Base-by-base conservation (phyloP, 2,797 vertebrate species). In the Trachops cirrhosus region DNA sequence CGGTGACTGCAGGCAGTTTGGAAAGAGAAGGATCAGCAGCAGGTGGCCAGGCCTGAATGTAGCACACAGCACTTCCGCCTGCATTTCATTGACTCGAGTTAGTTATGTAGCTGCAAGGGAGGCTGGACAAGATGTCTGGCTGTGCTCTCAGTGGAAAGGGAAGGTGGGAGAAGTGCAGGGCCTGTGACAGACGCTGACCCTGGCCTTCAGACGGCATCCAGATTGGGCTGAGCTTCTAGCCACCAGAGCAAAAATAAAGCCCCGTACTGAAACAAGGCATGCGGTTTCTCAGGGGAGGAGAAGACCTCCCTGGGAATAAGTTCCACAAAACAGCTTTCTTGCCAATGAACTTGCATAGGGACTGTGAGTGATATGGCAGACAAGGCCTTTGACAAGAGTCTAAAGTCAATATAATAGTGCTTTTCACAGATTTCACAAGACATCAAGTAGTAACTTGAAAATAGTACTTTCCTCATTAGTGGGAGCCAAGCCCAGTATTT, bases 391-490 rank as follows among this genome's bases (percentile, higher is more conserved):
- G 82, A 91, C 34, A 39, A 59, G 70, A 92, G 22, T 70, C 77
- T 90, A 29, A 12, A 59, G 24, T 29, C 26, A 29, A 29, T 59
- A 5, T 92, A 79, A 80, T 41, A 34, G 77, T 75, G 24, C 7
- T 91, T 94, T 77, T 87, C 86, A 67, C 67, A 82, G 82, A 93
- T 77, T 73, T 88, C 83, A 67, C 22, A 41, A 62, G 86, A 48
- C 89, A 89, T 68, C 95, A 91, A 93, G 39, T 82, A 78, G 73
- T 95, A 73, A 91, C 91, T 74, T 92, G 86, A 95, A 96, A 74
- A 93, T 74, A 80, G 54, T 57, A 57, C 89, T 32, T 37, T n/a
- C 59, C 52, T 96, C 34, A 26, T 94, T 96, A 94, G 73, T 37
- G 37, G 50, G 62, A 64, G 2, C 29, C 83, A 86, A 67, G 48